phyloP scores from a whole-genome alignment of 1,140 invertebrate genomes.

The Episyrphus balteatus region DNA sequence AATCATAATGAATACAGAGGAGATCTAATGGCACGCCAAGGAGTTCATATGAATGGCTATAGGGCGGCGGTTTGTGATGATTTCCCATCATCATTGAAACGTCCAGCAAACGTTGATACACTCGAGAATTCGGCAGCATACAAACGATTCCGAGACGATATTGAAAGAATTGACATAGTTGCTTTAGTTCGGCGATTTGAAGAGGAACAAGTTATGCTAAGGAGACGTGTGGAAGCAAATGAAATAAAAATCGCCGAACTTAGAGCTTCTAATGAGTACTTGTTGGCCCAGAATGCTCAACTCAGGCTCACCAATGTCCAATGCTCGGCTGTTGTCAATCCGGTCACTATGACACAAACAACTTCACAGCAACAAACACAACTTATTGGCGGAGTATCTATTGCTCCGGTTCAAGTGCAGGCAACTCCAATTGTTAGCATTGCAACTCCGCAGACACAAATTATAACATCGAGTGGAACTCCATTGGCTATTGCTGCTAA shows the following conservation, averaged over 20 bases:
- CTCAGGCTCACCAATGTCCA: constrained; percentile 52
- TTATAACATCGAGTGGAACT: constrained; percentile 30
- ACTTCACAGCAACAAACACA: constrained; percentile 41
- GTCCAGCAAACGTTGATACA: background rate
- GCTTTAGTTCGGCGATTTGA: constrained; percentile 4
- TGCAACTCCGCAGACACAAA: constrained; percentile 38
- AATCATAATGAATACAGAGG: too few species aligned
- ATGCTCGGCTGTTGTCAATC: constrained; percentile 37
- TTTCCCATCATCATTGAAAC: background rate
- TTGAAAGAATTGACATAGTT: constrained; percentile 2
- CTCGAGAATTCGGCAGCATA: background rate
- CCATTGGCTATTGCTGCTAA: constrained; percentile 26
- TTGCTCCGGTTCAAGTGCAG: constrained; percentile 45
- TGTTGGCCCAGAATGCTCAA: constrained; percentile 70
- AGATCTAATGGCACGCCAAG: background rate
- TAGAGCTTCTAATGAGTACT: constrained; percentile 70
- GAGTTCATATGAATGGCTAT: background rate
- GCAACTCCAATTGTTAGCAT: constrained; percentile 46
- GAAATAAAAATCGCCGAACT: constrained; percentile 43
- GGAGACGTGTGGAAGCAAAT: constrained; percentile 6
- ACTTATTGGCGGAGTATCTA: constrained; percentile 43
- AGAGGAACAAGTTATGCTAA: constrained; percentile 6
- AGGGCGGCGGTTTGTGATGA: background rate
- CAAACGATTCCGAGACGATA: background rate
- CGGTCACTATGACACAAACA: constrained; percentile 46